Percentiles rank a stretch among this genome's conserved stretches.
Evolutionary conservation across 2,797 vertebrate genomes (phyloP).

Genomic region (Astyanax mexicanus): DNA sequence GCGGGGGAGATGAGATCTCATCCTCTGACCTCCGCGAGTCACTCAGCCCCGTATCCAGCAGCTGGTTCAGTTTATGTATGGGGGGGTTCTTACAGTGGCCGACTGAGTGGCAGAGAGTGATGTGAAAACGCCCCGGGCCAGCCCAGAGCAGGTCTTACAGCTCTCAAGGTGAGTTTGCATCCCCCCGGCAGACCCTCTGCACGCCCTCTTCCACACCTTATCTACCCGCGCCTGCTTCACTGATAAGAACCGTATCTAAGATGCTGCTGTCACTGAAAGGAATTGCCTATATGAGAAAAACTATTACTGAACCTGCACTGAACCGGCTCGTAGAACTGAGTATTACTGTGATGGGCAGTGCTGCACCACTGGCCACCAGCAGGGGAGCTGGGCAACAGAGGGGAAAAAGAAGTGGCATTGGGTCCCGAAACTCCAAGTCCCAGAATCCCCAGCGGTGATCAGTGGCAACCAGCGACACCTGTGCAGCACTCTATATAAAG

Average conservation of each 20-base stretch:
- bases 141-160: not conserved
- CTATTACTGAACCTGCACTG: not conserved
- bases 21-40: conserved; percentile 1
- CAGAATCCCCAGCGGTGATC: too few relatives aligned
- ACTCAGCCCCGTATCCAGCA: not conserved
- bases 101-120: not conserved
- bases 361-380: too few relatives aligned
- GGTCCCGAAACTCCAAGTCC: too few relatives aligned
- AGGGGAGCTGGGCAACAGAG: too few relatives aligned
- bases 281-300: not conserved
- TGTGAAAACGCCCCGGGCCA: not conserved
- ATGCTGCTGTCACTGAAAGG: conserved; percentile 11
- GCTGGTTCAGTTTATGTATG: conserved; percentile 17
- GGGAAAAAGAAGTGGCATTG: too few relatives aligned
- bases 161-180: conserved; percentile 1
- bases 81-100: not conserved
- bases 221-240: conserved; percentile 1
- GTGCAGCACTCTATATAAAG: too few relatives aligned
- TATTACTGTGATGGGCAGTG: too few relatives aligned
- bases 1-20: not conserved
- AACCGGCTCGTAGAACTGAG: not conserved
- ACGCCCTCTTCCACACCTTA: conserved; percentile 8
- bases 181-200: not conserved
- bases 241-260: conserved; percentile 13
- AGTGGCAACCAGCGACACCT: too few relatives aligned